These are phyloP conservation scores for Drosophila bipectinata DNA, from an alignment of 1,140 invertebrate species.

Conservation along the genomic window DNA sequence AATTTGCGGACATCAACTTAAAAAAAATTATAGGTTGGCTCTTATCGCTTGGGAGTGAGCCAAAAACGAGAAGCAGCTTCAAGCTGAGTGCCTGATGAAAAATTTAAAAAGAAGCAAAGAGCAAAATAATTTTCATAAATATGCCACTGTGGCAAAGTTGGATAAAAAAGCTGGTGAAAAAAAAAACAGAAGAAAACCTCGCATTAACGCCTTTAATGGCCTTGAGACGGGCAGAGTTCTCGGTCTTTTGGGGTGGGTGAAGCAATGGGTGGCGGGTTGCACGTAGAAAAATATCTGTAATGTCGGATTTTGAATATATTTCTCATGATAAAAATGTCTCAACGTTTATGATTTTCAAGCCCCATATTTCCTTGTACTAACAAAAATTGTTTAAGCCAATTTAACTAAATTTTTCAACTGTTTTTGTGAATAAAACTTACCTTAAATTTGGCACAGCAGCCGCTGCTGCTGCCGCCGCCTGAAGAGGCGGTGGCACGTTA, in stretches of 20 bases:
- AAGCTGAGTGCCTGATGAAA: conserved; percentile 66
- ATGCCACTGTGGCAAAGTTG: conserved; percentile 50
- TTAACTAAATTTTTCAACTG: not conserved
- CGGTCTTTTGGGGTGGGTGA: conserved; percentile 8
- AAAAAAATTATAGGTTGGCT: conserved; percentile 47
- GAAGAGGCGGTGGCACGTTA: conserved; percentile 82
- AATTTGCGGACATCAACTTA: conserved; percentile 52
- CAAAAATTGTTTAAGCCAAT: no score
- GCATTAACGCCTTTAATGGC: conserved; percentile 60
- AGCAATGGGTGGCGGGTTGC: not conserved
- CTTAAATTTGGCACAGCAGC: conserved; percentile 84
- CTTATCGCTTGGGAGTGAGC: conserved; percentile 3
- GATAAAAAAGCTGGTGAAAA: conserved; percentile 25
- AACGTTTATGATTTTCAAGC: not conserved
- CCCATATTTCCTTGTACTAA: no score
- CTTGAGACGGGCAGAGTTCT: conserved; percentile 48
- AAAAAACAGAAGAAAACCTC: conserved; percentile 36
- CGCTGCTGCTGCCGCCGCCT: conserved; percentile 82
- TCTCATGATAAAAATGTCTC: not conserved
- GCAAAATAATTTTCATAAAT: conserved; percentile 77
- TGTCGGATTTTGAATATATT: no score
- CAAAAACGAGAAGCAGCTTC: conserved; percentile 9
- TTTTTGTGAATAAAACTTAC: conserved; percentile 49
- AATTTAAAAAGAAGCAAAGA: conserved; percentile 61
- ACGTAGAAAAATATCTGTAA: not conserved